These are phyloP conservation scores for Bathynomus jamesi DNA, from an alignment of 1,140 invertebrate species.

Conservation along the genomic window DNA sequence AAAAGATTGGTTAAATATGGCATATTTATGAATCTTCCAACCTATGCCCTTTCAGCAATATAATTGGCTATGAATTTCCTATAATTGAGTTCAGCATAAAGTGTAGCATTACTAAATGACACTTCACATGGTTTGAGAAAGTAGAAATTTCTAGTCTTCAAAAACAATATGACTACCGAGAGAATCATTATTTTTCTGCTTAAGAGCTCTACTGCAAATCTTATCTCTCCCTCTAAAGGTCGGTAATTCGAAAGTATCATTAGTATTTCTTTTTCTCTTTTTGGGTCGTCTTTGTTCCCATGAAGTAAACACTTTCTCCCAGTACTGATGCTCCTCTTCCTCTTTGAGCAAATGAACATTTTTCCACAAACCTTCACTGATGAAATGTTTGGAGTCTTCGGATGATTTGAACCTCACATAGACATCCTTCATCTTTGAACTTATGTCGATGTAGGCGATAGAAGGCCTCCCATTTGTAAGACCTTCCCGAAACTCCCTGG, in stretches of 20 bases:
- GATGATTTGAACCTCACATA: conserved; percentile 16
- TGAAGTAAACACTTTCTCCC: conserved; percentile 9
- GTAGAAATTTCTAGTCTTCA: conserved; percentile 17
- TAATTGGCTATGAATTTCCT: no score
- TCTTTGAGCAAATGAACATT: conserved; percentile 20
- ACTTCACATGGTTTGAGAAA: no score
- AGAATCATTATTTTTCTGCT: conserved; percentile 12
- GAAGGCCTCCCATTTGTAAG: conserved; percentile 9
- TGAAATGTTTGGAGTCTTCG: conserved; percentile 14
- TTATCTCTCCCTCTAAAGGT: conserved; percentile 22
- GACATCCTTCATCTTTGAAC: conserved; percentile 20
- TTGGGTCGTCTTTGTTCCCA: conserved; percentile 9
- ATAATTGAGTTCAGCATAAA: no score
- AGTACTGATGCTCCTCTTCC: conserved; percentile 20
- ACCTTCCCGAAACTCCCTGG: conserved; percentile 15
- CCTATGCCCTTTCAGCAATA: no score
- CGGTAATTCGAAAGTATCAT: no score
- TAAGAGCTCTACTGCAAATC: conserved; percentile 14
- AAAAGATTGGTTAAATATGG: no score
- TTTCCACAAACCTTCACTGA: conserved; percentile 16
- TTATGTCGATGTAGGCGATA: conserved; percentile 21
- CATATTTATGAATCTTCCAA: no score
- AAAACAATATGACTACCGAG: conserved; percentile 16
- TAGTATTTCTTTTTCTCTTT: conserved; percentile 5
- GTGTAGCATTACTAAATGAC: no score